Base-by-base conservation (phyloP, 2,797 vertebrate genomes). In the Alcedo quadribrachys region DNA sequence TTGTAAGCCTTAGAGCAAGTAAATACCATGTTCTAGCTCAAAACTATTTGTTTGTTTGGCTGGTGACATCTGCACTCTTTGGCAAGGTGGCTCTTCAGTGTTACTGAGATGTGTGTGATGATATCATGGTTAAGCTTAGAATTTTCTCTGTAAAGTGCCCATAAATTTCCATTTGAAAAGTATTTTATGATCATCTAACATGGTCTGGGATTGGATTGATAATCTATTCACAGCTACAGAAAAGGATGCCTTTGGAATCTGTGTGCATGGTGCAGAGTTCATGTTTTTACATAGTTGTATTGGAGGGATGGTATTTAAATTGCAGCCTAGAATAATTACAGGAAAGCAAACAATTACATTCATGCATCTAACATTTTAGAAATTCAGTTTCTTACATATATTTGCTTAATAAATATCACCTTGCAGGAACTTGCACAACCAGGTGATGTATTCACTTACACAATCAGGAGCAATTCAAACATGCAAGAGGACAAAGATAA, bases 401-500 rank as follows among this genome's bases (percentile, higher is more conserved):
- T 92, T 92, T 77, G 42, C 71, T 90, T 71, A 55, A 80, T 86
- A 85, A 91, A 92, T 69, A 45, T 66, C 50, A 48, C 83, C 70
- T 77, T 80, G 12, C 78, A 87, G 79, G 35, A 84, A 43, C 61
- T 90, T 96, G 71, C 78, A 19, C 71, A 92, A 92, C 58, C 6
- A 1, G 37, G 27, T 77, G 68, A 61, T 86, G 70, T 58, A 62
- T 92, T 81, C 68, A 14, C 76, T 96, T 96, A 79, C 92, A 65
- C 89, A 92, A 95, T 87, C 73, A 54, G 20, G 42, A 81, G 46
- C 53, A 89, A 77, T 86, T 81, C 61, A 82, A 86, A 86, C 58
- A 82, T 35, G 50, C 61, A 86, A 70, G 82, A 92, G 70, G 70
- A 51, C 53, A 74, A 86, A 92, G 92, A 89, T 91, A 90, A 93